Evolutionary conservation across 2,797 vertebrate genomes (phyloP), one percentile per base, ranked within the genome.

Genomic region (Myotis vivesi): DNA sequence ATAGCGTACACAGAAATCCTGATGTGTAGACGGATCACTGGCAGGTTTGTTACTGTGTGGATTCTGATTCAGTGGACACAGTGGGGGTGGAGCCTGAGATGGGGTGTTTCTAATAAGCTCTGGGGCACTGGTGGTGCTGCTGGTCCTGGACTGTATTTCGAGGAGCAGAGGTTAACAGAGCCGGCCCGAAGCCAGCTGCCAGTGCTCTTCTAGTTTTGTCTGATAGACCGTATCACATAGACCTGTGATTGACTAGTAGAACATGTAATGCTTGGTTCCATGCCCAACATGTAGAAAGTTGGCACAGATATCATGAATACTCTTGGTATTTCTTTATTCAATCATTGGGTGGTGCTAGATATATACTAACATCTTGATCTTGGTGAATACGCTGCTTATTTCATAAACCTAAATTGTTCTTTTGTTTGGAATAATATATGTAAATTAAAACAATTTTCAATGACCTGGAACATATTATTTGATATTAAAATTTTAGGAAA

Each of bases 181-280:
- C 9, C 15, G 3, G 36, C 44, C 62, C 1, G 25, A 5, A 30
- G 4, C 38, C 11, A 3, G 20, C 10, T 0, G 5, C 66, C 44
- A 3, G 5, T 8, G 7, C 2, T 19, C 72, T 5, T 41, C n/a
- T 28, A 30, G 4, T 17, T 7, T 33, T 2, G 0, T 5, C 4
- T 11, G 2, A 49, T 2, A 1, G n/a, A 6, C 8, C 2, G 0
- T 22, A 2, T 36, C 13, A 15, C 8, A 1, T 0, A 11, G 30
- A 46, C 20, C 0, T 25, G 19, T 1, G 17, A 23, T 68, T 3
- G 9, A 49, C 59, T 17, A 3, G 1, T 5, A 1, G 25, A 30
- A 33, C 11, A 1, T 2, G 6, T 2, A 3, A 33, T 4, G 6
- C 38, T 15, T 17, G 25, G 0, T 28, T 8, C 36, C 11, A 2